Evolutionary conservation across 2,113 vertebrate species (phyloP).

Genomic region (Sminthopsis crassicaudata): DNA sequence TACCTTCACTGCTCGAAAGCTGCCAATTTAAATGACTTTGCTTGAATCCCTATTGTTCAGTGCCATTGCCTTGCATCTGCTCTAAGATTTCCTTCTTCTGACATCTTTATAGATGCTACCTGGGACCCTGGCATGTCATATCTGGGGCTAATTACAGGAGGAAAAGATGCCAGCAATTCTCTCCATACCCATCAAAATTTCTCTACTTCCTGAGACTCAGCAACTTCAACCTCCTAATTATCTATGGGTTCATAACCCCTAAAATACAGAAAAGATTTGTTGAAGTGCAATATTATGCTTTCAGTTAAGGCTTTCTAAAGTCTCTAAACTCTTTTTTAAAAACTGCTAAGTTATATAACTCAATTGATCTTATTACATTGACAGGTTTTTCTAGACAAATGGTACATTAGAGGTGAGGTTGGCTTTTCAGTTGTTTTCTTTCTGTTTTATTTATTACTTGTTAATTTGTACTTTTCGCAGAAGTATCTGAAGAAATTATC

Average conservation of each 20-base stretch:
- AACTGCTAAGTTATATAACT: slow-evolving; percentile 41
- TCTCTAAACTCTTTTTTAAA: slow-evolving; percentile 32
- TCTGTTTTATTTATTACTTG: slow-evolving; percentile 62
- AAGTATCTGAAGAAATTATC: slow-evolving; percentile 62
- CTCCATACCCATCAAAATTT: not conserved
- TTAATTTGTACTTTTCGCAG: slow-evolving; percentile 62
- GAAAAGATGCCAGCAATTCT: slow-evolving; percentile 18
- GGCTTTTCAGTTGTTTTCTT: slow-evolving; percentile 52
- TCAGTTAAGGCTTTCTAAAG: slow-evolving; percentile 52
- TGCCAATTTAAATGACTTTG: not conserved
- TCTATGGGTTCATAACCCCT: slow-evolving; percentile 47
- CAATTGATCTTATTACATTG: slow-evolving; percentile 55
- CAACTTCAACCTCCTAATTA: slow-evolving; percentile 37
- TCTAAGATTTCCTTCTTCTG: slow-evolving; percentile 27
- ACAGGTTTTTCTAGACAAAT: slow-evolving; percentile 61
- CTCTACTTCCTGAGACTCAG: not conserved
- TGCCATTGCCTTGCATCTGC: slow-evolving; percentile 16
- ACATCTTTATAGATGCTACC: slow-evolving; percentile 38
- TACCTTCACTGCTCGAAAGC: slow-evolving; percentile 45
- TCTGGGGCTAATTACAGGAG: slow-evolving; percentile 28
- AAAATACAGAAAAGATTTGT: slow-evolving; percentile 49
- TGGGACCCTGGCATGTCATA: slow-evolving; percentile 11
- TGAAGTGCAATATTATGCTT: slow-evolving; percentile 27
- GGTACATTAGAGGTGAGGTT: slow-evolving; percentile 32
- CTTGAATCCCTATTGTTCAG: slow-evolving; percentile 42